Evolutionary conservation across 2,888 invertebrate genomes (phyloP).

Genomic region (Drosophila stalkeri): DNA sequence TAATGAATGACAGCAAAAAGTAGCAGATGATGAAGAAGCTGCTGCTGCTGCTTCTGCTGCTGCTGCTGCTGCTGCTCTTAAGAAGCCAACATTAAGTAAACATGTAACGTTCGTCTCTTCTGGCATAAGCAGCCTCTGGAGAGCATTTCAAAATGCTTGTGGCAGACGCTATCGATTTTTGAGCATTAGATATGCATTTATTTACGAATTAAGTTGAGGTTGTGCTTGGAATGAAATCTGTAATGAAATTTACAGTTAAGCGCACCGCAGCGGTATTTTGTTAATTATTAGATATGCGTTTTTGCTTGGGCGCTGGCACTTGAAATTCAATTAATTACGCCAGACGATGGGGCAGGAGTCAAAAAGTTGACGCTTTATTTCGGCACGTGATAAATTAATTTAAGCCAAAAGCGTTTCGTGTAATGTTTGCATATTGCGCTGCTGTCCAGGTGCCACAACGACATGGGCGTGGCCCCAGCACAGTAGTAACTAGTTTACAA

Average conservation of each 20-base stretch:
- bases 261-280: constrained; percentile 11
- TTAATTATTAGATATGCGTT: constrained; percentile 36
- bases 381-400: constrained; percentile 76
- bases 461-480: constrained; percentile 43
- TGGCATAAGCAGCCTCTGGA: background rate
- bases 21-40: background rate
- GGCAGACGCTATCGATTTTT: constrained; percentile 1
- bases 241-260: constrained; percentile 27
- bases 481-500: constrained; percentile 55
- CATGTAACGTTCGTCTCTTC: background rate
- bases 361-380: constrained; percentile 62
- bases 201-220: background rate
- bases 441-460: constrained; percentile 2
- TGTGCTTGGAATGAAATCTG: constrained; percentile 3
- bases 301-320: constrained; percentile 37
- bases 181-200: constrained; percentile 6
- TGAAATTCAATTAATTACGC: constrained; percentile 72
- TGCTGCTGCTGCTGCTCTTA: background rate
- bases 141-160: background rate
- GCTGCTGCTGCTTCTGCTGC: no score
- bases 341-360: no score
- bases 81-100: constrained; percentile 32
- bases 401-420: constrained; percentile 56
- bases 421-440: constrained; percentile 58
- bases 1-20: constrained; percentile 40